Percentiles rank a stretch among this genome's conserved stretches.
phyloP scores from a whole-genome alignment of 1,140 invertebrate species.

The Patella vulgata region DNA sequence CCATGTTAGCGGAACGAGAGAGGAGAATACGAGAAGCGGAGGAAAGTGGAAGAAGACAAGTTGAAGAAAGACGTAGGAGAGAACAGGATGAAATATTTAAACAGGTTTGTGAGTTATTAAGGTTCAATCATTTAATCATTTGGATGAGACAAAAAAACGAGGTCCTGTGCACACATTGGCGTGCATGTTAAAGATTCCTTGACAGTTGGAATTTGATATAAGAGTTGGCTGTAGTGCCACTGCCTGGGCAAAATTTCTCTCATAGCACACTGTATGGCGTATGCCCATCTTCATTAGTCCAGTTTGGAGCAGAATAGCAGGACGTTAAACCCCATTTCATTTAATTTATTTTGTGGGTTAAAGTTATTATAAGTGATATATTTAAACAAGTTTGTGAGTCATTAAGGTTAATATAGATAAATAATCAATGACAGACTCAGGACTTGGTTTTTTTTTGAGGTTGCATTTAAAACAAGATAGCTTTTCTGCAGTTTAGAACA shows the following conservation, averaged over 20 bases:
- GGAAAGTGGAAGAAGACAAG: conserved; percentile 76
- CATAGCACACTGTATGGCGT: too few species aligned
- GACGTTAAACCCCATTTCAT: too few species aligned
- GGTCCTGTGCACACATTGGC: too few species aligned
- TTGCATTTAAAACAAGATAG: not conserved
- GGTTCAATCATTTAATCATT: not conserved
- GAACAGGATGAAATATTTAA: conserved; percentile 83
- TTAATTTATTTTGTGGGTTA: not conserved
- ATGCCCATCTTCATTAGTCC: too few species aligned
- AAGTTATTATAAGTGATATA: conserved; percentile 69
- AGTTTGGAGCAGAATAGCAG: too few species aligned
- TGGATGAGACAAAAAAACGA: too few species aligned
- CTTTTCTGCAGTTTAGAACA: not conserved
- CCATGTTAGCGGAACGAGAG: conserved; percentile 75
- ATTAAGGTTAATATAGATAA: too few species aligned
- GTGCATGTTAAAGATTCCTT: too few species aligned
- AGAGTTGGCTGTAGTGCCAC: too few species aligned
- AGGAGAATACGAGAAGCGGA: conserved; percentile 76
- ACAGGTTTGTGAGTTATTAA: conserved; percentile 68
- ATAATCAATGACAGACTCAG: not conserved
- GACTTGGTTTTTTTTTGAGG: not conserved
- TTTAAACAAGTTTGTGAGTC: conserved; percentile 74
- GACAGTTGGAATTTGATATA: too few species aligned
- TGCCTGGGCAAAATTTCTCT: too few species aligned
- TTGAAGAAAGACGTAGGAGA: conserved; percentile 73